Conservation (phyloP, 1,140 invertebrate genomes). For the Rhizoglyphus robini region DNA sequence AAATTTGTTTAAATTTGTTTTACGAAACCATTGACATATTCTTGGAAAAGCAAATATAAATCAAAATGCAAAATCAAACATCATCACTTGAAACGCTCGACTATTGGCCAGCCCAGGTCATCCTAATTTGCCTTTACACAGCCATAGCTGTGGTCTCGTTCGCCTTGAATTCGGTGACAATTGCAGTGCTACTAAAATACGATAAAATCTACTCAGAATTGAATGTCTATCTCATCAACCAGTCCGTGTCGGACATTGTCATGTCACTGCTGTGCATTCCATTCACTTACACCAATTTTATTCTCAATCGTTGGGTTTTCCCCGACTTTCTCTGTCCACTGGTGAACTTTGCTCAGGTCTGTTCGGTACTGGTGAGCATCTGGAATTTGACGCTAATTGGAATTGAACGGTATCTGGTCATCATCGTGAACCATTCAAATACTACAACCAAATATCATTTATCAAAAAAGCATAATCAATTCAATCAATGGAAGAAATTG, state of each 20-base stretch:
- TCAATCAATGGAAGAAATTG: background rate
- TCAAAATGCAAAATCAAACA: too few relatives aligned
- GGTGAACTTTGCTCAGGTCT: constrained; percentile 34
- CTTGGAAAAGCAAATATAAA: too few relatives aligned
- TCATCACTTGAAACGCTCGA: constrained; percentile 21
- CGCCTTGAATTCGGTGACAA: constrained; percentile 32
- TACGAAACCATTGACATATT: too few relatives aligned
- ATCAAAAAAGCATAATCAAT: too few relatives aligned
- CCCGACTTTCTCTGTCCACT: constrained; percentile 32
- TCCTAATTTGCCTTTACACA: constrained; percentile 33
- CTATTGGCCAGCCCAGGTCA: constrained; percentile 26
- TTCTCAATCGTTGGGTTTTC: constrained; percentile 35
- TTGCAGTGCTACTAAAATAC: constrained; percentile 32
- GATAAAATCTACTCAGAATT: constrained; percentile 33
- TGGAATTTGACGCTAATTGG: constrained; percentile 35
- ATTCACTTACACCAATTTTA: constrained; percentile 36
- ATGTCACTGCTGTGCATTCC: constrained; percentile 38
- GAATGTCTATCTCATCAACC: constrained; percentile 34
- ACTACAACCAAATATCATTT: too few relatives aligned
- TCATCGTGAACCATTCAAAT: constrained; percentile 24
- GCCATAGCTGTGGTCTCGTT: constrained; percentile 32
- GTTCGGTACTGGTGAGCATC: constrained; percentile 34
- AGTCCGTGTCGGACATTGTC: constrained; percentile 34
- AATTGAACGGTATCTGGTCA: constrained; percentile 35
- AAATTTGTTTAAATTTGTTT: too few relatives aligned